These are phyloP conservation scores for Drosophila rellima DNA, from an alignment of 2,888 invertebrate genomes.

Conservation along the genomic window DNA sequence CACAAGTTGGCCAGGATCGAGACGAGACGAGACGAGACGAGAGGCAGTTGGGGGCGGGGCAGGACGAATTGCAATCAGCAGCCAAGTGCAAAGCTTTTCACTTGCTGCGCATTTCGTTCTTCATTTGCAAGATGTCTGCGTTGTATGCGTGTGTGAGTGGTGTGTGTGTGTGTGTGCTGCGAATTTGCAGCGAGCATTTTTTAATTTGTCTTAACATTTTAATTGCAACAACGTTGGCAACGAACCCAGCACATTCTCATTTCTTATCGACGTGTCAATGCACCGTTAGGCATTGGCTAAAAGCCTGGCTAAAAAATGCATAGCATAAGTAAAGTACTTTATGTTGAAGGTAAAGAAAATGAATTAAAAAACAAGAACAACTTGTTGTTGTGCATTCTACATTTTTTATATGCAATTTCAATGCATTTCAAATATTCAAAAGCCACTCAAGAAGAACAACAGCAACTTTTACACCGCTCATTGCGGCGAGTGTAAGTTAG, in stretches of 20 bases:
- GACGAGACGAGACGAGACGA: not conserved
- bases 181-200: constrained; percentile 54
- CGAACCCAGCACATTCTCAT: constrained; percentile 55
- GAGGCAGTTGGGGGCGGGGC: not conserved
- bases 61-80: constrained; percentile 65
- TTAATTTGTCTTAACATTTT: constrained; percentile 79
- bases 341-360: constrained; percentile 35
- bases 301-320: constrained; percentile 39
- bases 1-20: constrained; percentile 49
- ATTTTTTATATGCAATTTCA: constrained; percentile 52
- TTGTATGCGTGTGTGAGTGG: constrained; percentile 2
- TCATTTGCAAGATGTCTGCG: constrained; percentile 39
- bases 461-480: constrained; percentile 25
- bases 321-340: constrained; percentile 15
- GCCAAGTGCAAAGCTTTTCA: constrained; percentile 70
- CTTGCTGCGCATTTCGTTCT: constrained; percentile 46
- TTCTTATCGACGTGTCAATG: constrained; percentile 72
- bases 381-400: constrained; percentile 42
- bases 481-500: constrained; percentile 24
- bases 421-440: constrained; percentile 67
- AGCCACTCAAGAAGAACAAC: constrained; percentile 41
- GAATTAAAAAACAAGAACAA: constrained; percentile 56
- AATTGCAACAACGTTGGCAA: constrained; percentile 63
- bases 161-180: constrained; percentile 10
- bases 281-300: constrained; percentile 50